A percentile compares a stretch with the other conserved stretches of the same genome.
phyloP scores from a whole-genome alignment of 2,797 vertebrate species.

The Harpagifer antarcticus region DNA sequence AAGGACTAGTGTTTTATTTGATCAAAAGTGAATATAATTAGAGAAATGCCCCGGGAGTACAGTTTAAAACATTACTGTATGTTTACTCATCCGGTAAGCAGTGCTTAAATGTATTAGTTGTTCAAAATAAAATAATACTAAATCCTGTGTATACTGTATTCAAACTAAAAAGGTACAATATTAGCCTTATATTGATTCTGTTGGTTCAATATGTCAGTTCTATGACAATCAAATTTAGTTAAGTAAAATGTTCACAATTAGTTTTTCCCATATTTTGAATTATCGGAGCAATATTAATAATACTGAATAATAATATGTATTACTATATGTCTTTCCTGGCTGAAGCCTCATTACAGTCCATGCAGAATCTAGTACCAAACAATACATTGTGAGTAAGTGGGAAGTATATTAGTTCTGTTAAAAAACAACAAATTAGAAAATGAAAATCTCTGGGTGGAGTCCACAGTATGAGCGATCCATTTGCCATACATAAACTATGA shows the following conservation, averaged over 20 bases:
- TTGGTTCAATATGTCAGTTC: not conserved
- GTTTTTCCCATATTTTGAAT: not conserved
- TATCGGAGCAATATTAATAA: not conserved
- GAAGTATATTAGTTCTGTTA: not conserved
- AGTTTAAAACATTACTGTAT: not conserved
- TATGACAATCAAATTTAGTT: not conserved
- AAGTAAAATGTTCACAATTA: not conserved
- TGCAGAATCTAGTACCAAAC: too few relatives aligned
- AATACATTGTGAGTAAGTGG: too few relatives aligned
- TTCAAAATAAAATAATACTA: not conserved
- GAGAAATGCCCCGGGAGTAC: not conserved
- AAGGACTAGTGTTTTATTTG: not conserved
- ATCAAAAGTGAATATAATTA: not conserved
- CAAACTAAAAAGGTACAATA: not conserved
- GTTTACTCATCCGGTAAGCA: not conserved
- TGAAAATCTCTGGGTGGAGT: constrained; percentile 4
- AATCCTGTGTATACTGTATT: not conserved
- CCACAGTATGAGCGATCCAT: not conserved
- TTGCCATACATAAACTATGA: constrained; percentile 49
- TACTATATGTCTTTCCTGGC: not conserved
- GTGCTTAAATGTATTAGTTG: not conserved
- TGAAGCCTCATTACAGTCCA: not conserved
- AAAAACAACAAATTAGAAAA: not conserved
- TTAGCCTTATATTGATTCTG: not conserved
- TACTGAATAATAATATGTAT: not conserved